A percentile compares a stretch with the other conserved stretches of the same genome.
phyloP scores from a whole-genome alignment of 2,888 invertebrate species.

The Lycaena phlaeas region DNA sequence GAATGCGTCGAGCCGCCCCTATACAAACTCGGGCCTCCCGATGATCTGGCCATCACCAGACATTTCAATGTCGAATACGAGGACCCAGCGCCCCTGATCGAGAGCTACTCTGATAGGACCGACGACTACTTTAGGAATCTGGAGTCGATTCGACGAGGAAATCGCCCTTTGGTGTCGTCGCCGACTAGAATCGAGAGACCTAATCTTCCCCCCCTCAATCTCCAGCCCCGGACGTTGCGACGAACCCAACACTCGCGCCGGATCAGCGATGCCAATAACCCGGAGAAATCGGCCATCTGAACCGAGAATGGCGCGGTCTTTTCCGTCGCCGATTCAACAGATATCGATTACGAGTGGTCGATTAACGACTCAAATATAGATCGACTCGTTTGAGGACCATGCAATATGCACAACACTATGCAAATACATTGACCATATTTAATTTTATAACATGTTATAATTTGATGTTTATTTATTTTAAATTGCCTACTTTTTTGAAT shows the following conservation, averaged over 20 bases:
- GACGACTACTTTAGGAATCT: slow-evolving; percentile 61
- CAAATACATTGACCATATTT: background rate
- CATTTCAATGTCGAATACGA: slow-evolving; percentile 88
- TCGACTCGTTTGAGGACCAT: slow-evolving; percentile 51
- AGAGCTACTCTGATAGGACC: slow-evolving; percentile 76
- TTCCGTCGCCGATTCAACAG: slow-evolving; percentile 65
- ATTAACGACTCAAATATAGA: slow-evolving; percentile 48
- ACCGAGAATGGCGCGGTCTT: slow-evolving; percentile 68
- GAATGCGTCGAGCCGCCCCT: slow-evolving; percentile 77
- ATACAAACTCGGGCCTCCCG: slow-evolving; percentile 63
- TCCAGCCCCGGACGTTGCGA: slow-evolving; percentile 69
- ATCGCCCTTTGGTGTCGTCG: slow-evolving; percentile 81
- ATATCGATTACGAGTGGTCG: slow-evolving; percentile 60
- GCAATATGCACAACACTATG: slow-evolving; percentile 1
- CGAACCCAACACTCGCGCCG: slow-evolving; percentile 62
- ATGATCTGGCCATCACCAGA: slow-evolving; percentile 75
- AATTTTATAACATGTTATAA: no score
- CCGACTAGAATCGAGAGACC: slow-evolving; percentile 88
- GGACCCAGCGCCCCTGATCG: slow-evolving; percentile 83
- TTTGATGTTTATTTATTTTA: no score
- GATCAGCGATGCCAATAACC: slow-evolving; percentile 61
- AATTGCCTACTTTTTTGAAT: no score
- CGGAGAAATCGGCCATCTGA: slow-evolving; percentile 67
- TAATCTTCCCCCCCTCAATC: slow-evolving; percentile 84
- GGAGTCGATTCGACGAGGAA: slow-evolving; percentile 60